phyloP scores from a whole-genome alignment of 2,113 vertebrate genomes.

The Pan paniscus region DNA sequence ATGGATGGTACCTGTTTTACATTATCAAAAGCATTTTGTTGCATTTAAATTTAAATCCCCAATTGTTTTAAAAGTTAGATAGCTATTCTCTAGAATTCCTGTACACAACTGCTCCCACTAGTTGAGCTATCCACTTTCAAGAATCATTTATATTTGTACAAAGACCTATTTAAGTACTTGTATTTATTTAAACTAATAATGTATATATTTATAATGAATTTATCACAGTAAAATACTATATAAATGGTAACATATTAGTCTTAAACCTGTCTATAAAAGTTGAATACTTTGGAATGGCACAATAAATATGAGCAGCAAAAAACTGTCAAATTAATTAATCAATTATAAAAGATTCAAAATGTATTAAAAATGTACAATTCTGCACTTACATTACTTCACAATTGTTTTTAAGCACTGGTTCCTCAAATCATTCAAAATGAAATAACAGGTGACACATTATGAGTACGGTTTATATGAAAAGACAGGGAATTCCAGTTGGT shows the following conservation, averaged over 20 bases:
- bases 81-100: not conserved
- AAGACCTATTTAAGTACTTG: not conserved
- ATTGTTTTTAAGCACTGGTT: constrained; percentile 8
- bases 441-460: not conserved
- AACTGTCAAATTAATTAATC: not conserved
- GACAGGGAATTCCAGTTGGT: not conserved
- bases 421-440: constrained; percentile 35
- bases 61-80: not conserved
- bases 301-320: not conserved
- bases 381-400: not conserved
- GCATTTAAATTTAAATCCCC: constrained; percentile 1
- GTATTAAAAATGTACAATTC: not conserved
- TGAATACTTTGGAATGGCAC: not conserved
- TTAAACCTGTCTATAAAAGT: constrained; percentile 23
- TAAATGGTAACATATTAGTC: not conserved
- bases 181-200: not conserved
- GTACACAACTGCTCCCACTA: not conserved
- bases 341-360: constrained; percentile 22
- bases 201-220: not conserved
- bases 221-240: not conserved
- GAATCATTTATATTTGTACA: not conserved
- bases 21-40: not conserved
- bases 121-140: not conserved
- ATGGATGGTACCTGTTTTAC: not conserved
- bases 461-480: not conserved